These are phyloP conservation scores for Hermetia illucens DNA, from an alignment of 1,140 invertebrate species.

Conservation along the genomic window DNA sequence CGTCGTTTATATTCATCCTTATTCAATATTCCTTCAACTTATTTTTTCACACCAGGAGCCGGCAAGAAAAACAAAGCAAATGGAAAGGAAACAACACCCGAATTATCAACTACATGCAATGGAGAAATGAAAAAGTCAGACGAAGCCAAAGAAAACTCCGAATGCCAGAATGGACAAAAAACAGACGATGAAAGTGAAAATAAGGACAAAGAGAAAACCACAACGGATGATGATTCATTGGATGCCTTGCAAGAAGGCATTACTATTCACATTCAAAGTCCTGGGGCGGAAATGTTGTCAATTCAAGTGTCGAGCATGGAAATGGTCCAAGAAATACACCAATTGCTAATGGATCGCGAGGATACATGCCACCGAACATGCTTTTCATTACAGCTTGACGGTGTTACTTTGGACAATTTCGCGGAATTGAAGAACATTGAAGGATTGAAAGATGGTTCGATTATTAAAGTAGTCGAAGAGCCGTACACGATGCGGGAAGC, in stretches of 20 bases:
- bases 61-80: too few species aligned
- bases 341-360: slow-evolving; percentile 93
- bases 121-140: not conserved
- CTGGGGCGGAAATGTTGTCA: slow-evolving; percentile 78
- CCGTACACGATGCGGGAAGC: slow-evolving; percentile 97
- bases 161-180: not conserved
- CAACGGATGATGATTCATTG: slow-evolving; percentile 58
- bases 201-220: slow-evolving; percentile 28
- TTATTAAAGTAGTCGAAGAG: slow-evolving; percentile 87
- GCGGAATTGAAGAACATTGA: slow-evolving; percentile 94
- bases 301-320: slow-evolving; percentile 96
- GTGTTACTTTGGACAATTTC: slow-evolving; percentile 90
- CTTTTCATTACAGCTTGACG: slow-evolving; percentile 91
- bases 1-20: too few species aligned
- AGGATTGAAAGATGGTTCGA: slow-evolving; percentile 84
- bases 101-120: too few species aligned
- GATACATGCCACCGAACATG: slow-evolving; percentile 97
- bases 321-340: slow-evolving; percentile 96
- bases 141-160: not conserved
- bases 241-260: slow-evolving; percentile 92
- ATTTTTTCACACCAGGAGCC: too few species aligned
- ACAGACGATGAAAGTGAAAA: not conserved
- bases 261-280: slow-evolving; percentile 79
- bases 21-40: too few species aligned
- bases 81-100: too few species aligned